A percentile compares a stretch with the other conserved stretches of the same genome.
These are phyloP conservation scores for Anneissia japonica DNA, from an alignment of 35 echinoderm and acorn worm genomes.

Conservation along the genomic window DNA sequence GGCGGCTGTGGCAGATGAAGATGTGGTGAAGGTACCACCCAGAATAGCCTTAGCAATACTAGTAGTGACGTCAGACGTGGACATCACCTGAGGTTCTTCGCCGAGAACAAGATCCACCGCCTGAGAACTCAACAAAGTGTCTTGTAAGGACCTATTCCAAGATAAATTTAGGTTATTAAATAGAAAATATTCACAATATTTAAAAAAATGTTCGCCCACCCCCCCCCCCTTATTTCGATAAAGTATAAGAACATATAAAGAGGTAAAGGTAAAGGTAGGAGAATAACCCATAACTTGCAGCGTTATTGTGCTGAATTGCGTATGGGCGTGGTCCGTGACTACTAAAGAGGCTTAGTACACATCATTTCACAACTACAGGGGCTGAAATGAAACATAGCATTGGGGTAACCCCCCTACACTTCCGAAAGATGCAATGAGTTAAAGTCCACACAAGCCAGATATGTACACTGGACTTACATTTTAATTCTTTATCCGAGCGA, in stretches of 20 bases:
- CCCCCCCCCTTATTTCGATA: neutral
- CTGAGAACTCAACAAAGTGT: constrained; percentile 35
- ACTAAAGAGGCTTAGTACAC: no score
- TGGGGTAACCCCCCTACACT: no score
- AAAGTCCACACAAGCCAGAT: no score
- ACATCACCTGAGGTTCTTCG: constrained; percentile 40
- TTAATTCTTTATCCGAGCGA: no score
- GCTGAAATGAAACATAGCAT: no score
- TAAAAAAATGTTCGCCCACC: no score
- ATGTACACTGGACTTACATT: no score
- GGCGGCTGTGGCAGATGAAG: constrained; percentile 22
- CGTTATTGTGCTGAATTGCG: no score
- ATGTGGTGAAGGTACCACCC: constrained; percentile 41
- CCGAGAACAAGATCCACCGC: constrained; percentile 36
- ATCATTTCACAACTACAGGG: no score
- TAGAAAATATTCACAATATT: no score
- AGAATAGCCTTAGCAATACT: constrained; percentile 39
- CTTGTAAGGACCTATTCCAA: constrained; percentile 33
- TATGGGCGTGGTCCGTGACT: no score
- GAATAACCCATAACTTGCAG: neutral
- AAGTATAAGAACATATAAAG: neutral
- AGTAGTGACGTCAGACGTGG: constrained; percentile 16
- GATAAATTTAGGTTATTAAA: neutral
- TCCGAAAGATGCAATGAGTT: no score
- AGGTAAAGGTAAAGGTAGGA: neutral